phyloP scores from a whole-genome alignment of 2,797 vertebrate species.

The Phoeniculus purpureus region DNA sequence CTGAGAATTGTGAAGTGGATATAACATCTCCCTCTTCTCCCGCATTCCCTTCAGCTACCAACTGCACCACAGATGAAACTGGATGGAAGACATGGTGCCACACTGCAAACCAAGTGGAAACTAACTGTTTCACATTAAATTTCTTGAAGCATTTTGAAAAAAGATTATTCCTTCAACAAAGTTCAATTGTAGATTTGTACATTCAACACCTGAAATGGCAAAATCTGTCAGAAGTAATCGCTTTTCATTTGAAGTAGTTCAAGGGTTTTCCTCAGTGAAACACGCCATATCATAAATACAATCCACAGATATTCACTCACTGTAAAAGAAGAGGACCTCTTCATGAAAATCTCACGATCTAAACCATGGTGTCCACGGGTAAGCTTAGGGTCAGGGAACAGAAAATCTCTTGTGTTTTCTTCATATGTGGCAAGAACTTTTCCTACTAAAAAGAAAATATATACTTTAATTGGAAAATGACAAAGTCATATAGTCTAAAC shows the following conservation, averaged over 20 bases:
- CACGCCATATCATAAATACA: constrained; percentile 28
- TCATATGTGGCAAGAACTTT: constrained; percentile 87
- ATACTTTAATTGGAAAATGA: constrained; percentile 60
- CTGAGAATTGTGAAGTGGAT: not conserved
- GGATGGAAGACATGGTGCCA: not conserved
- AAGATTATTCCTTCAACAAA: not conserved
- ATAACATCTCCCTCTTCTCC: not conserved
- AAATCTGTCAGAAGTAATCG: constrained; percentile 38
- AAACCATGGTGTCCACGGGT: constrained; percentile 76
- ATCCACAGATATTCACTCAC: constrained; percentile 79
- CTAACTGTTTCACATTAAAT: constrained; percentile 24
- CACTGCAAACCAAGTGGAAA: constrained; percentile 1
- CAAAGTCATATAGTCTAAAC: not conserved
- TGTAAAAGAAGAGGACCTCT: constrained; percentile 83
- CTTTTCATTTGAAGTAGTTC: constrained; percentile 46
- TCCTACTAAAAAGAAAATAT: constrained; percentile 82
- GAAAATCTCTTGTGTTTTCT: constrained; percentile 89
- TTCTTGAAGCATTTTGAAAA: constrained; percentile 4
- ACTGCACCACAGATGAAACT: not conserved
- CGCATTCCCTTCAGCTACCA: not conserved
- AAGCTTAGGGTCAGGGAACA: constrained; percentile 86
- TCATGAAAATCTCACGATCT: constrained; percentile 90
- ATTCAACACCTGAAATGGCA: constrained; percentile 40
- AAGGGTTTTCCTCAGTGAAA: constrained; percentile 36
- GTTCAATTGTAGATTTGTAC: constrained; percentile 34